Base-by-base conservation (phyloP, 2,113 vertebrate species). In the Lethenteron camtschaticum region DNA sequence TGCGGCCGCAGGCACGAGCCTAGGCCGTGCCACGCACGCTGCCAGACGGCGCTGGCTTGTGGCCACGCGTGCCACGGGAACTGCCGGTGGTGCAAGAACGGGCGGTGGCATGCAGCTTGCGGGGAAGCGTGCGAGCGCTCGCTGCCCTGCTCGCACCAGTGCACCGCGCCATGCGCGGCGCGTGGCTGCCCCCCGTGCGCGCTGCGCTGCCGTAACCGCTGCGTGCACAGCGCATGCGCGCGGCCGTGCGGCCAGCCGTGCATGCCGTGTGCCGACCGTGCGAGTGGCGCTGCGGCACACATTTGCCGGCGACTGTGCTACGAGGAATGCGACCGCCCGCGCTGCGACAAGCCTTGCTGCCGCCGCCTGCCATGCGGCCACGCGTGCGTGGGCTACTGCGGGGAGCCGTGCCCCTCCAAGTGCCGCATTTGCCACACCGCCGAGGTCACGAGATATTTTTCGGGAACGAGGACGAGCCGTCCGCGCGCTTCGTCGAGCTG, bases 381-480 rank as follows among this genome's bases (percentile, higher is more conserved):
- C 73, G 83, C 79, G 1, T 95, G 90, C 74, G 84, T 81, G 12
- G 89, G 90, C 56, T 75, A 95, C 2, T 95, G 90, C 24, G 90
- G 90, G 71, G 89, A 96, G 68, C 85, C 81, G 2, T 96, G 90
- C 69, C 89, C 91, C 13, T 73, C 71, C 13, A 87, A 87, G 77
- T 96, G 90, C 74, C 85, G 85, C 14, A 69, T 83, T 41, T 95
- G 91, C 73, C 11, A 96, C 72, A 75, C 0, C 0, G 77, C 86
- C 1, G 86, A 91, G 4, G 84, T 96, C 70, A 85, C 79, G 84
- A 91, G 57, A 87, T 95, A 72, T 88, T 92, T 77, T 90, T 91
- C 70, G 89, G 91, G 70, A 86, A 73, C 41, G 89, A 95, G 75
- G 85, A 90, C 3, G 86, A 90, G 1, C 80, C 83, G 1, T 79